Evolutionary conservation across 2,113 vertebrate genomes (phyloP).

Genomic region (Leptosomus discolor): DNA sequence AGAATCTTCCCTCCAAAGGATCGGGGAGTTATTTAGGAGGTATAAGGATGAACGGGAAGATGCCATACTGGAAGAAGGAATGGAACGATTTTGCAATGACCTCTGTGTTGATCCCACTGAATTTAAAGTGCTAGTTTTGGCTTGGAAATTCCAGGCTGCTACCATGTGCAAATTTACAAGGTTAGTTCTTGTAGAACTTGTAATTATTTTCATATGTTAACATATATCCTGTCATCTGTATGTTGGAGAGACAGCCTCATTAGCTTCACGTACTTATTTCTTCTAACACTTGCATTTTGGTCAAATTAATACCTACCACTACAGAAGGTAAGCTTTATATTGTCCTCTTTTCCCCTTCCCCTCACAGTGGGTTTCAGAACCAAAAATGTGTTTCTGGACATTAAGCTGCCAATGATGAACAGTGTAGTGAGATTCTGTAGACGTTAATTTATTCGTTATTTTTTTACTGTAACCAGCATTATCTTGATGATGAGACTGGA

Average conservation of each 20-base stretch:
- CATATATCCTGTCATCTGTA: constrained; percentile 18
- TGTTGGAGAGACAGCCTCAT: background rate
- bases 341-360: background rate
- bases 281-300: constrained; percentile 10
- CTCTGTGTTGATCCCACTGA: constrained; percentile 96
- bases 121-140: constrained; percentile 95
- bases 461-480: background rate
- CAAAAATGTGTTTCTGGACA: background rate
- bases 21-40: constrained; percentile 89
- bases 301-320: background rate
- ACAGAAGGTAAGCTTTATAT: background rate
- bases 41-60: constrained; percentile 97
- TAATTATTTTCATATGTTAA: constrained; percentile 55
- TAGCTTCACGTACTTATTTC: background rate
- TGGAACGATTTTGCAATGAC: constrained; percentile 97
- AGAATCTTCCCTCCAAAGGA: constrained; percentile 83
- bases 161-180: constrained; percentile 99
- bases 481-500: background rate
- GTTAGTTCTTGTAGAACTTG: constrained; percentile 76
- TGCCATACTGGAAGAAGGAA: constrained; percentile 96
- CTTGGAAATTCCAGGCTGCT: constrained; percentile 99
- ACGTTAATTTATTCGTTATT: background rate
- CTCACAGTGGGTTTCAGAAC: background rate
- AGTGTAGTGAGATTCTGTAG: background rate
- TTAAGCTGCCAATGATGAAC: background rate